A percentile compares a stretch with the other conserved stretches of the same genome.
Evolutionary conservation across 2,797 vertebrate genomes (phyloP).

Genomic region (Ispidina lecontei): DNA sequence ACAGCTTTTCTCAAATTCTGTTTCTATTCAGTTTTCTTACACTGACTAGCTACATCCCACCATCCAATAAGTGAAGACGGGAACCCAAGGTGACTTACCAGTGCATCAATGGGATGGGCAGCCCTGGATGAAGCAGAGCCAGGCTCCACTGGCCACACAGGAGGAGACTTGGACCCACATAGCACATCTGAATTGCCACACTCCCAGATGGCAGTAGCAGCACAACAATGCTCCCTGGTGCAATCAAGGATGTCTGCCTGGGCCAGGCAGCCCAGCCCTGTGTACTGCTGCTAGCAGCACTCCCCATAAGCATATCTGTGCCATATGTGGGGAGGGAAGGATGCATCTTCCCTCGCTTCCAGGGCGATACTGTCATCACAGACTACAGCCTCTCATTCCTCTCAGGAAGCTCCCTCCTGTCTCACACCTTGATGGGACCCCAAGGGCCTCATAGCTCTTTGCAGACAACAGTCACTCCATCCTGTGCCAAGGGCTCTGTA

Average conservation of each 20-base stretch:
- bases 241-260: too few relatives aligned
- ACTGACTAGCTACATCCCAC: neutral
- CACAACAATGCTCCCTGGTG: neutral
- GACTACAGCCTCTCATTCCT: too few relatives aligned
- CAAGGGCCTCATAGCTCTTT: too few relatives aligned
- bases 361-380: too few relatives aligned
- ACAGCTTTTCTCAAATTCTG: neutral
- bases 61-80: neutral
- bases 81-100: neutral
- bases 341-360: too few relatives aligned
- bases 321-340: too few relatives aligned
- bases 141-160: neutral
- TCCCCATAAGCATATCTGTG: too few relatives aligned
- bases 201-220: neutral
- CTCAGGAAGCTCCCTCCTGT: too few relatives aligned
- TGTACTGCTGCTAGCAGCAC: too few relatives aligned
- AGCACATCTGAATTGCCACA: rapidly evolving
- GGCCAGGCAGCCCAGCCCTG: too few relatives aligned
- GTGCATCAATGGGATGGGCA: neutral
- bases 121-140: neutral
- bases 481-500: rapidly evolving
- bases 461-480: neutral
- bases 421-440: too few relatives aligned
- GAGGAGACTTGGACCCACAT: rapidly evolving
- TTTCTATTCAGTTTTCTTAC: too few relatives aligned